Percentiles rank a stretch among this genome's conserved stretches.
Conservation (phyloP, 2,797 vertebrate species). For the Rhabdomys pumilio region DNA sequence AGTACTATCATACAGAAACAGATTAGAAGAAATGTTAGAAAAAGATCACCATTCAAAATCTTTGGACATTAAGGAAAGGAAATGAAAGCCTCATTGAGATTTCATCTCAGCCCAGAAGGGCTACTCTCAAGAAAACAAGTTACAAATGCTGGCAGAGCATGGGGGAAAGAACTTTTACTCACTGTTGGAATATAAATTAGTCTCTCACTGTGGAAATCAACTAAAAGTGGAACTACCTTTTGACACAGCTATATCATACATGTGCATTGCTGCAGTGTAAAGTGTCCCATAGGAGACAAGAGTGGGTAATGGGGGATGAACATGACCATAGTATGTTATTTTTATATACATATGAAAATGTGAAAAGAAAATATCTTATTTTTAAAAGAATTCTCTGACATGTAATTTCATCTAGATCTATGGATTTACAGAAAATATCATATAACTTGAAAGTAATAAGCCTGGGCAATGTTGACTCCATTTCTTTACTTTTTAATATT, state of each 20-base stretch:
- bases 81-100: background rate
- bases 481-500: constrained; percentile 54
- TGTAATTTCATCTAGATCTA: constrained; percentile 19
- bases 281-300: background rate
- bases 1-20: background rate
- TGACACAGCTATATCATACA: background rate
- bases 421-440: constrained; percentile 31
- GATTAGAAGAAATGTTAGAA: background rate
- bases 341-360: background rate
- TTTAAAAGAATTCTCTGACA: constrained; percentile 44
- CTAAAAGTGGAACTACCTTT: background rate
- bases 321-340: background rate
- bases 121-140: background rate
- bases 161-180: background rate
- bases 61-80: background rate
- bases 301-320: background rate
- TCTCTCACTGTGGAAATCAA: background rate
- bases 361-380: background rate
- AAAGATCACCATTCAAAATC: background rate
- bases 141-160: background rate
- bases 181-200: background rate
- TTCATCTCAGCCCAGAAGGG: background rate
- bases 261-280: background rate
- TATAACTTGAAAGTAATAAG: constrained; percentile 32
- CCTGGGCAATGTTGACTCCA: background rate